Base-by-base conservation (phyloP, 1,140 invertebrate genomes). In the Dufourea novaeangliae region DNA sequence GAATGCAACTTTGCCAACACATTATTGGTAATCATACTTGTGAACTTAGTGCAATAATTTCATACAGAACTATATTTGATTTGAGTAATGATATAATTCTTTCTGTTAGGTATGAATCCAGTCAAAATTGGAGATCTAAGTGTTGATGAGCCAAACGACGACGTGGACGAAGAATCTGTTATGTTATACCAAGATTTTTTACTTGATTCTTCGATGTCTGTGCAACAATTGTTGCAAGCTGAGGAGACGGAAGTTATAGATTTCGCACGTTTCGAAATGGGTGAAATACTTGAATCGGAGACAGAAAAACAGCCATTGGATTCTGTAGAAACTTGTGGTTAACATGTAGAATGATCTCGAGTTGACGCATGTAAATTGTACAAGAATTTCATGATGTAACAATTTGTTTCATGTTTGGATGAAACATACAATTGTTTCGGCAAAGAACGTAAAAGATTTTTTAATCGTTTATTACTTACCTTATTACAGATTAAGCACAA, bases 141-240 rank as follows among this genome's bases (percentile, higher is more conserved):
- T 61, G 92, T 92, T 63, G 95, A 97, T 84, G 91, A 94, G 85
- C 94, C 95, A 25, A 88, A 89, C 3, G 88, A 93, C 72, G 94
- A 95, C 85, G 85, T 93, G 66, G 95, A 97, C 82, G 95, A 97
- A 27, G 96, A 97, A 92, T 93, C 92, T 1, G 94, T 94, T 83
- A 93, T 99, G 67, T 94, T 98, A 63, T 95, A 95, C 89, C 98
- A 98, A 92, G 97, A 98, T 87, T 98, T 96, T 90, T 91, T 98
- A n/a, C 87, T 97, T 6, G 96, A 98, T 89, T 94, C 96, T 4
- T 93, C 92, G 61, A 85, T 95, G 10, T 96, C 94, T 8, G 95
- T 98, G 1, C 94, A 95, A 32, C 95, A 98, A 71, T 92, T 97
- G 22, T 87, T 98, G 25, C 88, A 94, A 39, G 94, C 95, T 73